Percentiles rank a stretch among this genome's conserved stretches.
These are phyloP conservation scores for Trogon surrucura DNA, from an alignment of 2,113 vertebrate genomes.

Conservation along the genomic window DNA sequence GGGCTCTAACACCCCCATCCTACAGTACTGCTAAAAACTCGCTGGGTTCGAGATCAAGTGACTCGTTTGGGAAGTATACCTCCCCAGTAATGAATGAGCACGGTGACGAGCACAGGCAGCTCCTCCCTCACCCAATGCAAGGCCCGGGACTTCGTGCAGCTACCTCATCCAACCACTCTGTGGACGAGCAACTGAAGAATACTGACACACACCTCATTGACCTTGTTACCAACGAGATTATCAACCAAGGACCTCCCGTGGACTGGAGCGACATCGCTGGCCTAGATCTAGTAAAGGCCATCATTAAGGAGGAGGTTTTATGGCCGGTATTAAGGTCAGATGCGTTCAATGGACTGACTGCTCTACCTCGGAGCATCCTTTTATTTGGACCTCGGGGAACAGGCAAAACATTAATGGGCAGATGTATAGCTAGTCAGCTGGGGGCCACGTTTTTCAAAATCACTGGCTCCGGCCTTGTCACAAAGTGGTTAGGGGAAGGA, in stretches of 20 bases:
- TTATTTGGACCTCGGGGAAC: slow-evolving; percentile 98
- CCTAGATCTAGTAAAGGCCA: slow-evolving; percentile 94
- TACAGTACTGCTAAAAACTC: slow-evolving; percentile 93
- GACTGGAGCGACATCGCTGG: slow-evolving; percentile 98
- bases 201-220: slow-evolving; percentile 95
- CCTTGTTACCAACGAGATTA: slow-evolving; percentile 96
- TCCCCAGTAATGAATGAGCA: slow-evolving; percentile 91
- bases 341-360: slow-evolving; percentile 92
- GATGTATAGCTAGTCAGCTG: slow-evolving; percentile 96
- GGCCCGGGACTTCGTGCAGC: slow-evolving; percentile 88
- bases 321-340: slow-evolving; percentile 98
- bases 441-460: slow-evolving; percentile 95
- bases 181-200: slow-evolving; percentile 97
- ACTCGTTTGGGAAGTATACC: slow-evolving; percentile 91
- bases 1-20: slow-evolving; percentile 92
- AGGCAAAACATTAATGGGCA: slow-evolving; percentile 92
- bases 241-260: slow-evolving; percentile 92
- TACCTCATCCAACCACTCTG: slow-evolving; percentile 93
- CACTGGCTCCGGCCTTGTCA: slow-evolving; percentile 89
- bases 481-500: slow-evolving; percentile 95
- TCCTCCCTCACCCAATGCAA: slow-evolving; percentile 88
- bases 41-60: slow-evolving; percentile 86
- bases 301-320: slow-evolving; percentile 97
- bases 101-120: slow-evolving; percentile 90
- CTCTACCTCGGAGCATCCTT: slow-evolving; percentile 96